Base-by-base conservation (phyloP, 2,113 vertebrate species). In the Aepyceros melampus region DNA sequence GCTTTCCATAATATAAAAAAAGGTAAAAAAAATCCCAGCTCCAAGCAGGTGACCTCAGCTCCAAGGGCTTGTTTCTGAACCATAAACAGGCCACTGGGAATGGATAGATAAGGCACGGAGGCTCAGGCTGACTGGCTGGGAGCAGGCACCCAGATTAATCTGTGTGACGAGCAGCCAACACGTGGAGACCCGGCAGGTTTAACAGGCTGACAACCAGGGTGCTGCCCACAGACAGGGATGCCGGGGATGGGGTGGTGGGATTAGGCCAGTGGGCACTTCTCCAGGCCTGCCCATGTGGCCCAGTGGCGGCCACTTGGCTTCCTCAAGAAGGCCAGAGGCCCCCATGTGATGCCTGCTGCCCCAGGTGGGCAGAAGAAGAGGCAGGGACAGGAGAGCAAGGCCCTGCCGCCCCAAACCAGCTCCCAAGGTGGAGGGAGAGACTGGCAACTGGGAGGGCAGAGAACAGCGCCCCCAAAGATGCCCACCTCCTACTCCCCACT, bases 181-280 rank as follows among this genome's bases (percentile, higher is more conserved):
- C 0, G 0, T 0, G 31, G 40, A 53, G n/a, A 21, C 71, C 12
- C 2, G 0, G 56, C 45, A 1, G 11, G 36, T 31, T 2, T 29
- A 8, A 4, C 15, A 47, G 45, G n/a, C 40, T 1, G 23, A 10
- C 36, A 14, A 2, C 14, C 56, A 9, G 45, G 10, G 2, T 6
- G 2, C 27, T 1, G 1, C 25, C 62, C 1, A 17, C 16, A 7
- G 58, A 14, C 0, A 11, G 6, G n/a, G n/a, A 43, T 14, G 14
- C 5, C 1, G n/a, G 45, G n/a, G 31, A 7, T 2, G 8, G 11
- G 31, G 11, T 1, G 40, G 9, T 1, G 6, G 17, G 10, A 0
- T 3, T 4, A 1, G 17, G 81, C 49, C 9, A 1, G 2, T 9
- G 2, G 31, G 11, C 0, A 27, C 43, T 12, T 4, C 43, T 40